Conservation (phyloP, 2,888 invertebrate species). For the Miltochrista miniata region DNA sequence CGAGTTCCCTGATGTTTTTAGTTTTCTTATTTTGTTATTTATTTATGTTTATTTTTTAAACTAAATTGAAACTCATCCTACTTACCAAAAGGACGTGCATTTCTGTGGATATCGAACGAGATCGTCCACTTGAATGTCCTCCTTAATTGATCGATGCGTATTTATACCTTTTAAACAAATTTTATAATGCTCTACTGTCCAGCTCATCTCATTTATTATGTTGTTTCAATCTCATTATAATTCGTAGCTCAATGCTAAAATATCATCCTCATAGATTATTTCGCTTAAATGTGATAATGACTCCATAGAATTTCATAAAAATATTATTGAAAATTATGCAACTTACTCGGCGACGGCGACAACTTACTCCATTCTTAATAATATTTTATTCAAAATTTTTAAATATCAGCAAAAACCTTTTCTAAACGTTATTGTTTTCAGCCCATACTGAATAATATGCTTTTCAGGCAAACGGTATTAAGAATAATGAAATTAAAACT, state of each 20-base stretch:
- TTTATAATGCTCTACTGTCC: conserved; percentile 60
- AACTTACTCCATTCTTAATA: too few relatives aligned
- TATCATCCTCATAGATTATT: conserved; percentile 29
- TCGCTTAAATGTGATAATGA: conserved; percentile 5
- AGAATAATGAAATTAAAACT: too few relatives aligned
- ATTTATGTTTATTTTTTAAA: neutral
- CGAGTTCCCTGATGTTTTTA: too few relatives aligned
- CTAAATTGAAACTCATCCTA: conserved; percentile 10
- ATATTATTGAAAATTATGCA: neutral
- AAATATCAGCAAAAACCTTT: too few relatives aligned
- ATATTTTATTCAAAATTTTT: too few relatives aligned
- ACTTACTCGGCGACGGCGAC: neutral
- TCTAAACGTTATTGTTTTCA: too few relatives aligned
- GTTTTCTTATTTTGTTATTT: too few relatives aligned
- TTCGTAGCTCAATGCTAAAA: conserved; percentile 65
- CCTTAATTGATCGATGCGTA: conserved; percentile 63
- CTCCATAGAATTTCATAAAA: neutral
- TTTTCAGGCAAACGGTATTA: too few relatives aligned
- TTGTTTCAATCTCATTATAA: conserved; percentile 56
- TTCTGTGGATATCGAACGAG: conserved; percentile 63
- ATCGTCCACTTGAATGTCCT: conserved; percentile 68
- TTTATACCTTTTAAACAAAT: conserved; percentile 77
- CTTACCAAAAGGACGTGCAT: conserved; percentile 74
- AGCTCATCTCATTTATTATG: conserved; percentile 71
- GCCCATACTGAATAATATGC: too few relatives aligned